Base-by-base conservation (phyloP, 2,797 vertebrate genomes). In the Hypotaenidia philippensis region DNA sequence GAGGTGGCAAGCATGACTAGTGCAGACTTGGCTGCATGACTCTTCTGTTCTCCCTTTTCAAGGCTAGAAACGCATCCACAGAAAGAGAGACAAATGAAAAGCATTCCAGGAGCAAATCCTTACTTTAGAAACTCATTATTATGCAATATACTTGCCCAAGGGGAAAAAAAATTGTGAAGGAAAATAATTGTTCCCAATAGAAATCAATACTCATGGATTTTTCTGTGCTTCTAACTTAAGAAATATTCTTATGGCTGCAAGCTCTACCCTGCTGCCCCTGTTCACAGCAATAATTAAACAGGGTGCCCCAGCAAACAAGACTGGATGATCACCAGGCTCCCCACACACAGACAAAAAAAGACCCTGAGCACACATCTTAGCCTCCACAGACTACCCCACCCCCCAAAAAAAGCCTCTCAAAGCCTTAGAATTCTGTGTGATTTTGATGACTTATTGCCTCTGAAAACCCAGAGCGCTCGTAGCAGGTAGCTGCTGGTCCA, bases 151-250 rank as follows among this genome's bases (percentile, higher is more conserved):
- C 29, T 64, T 87, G 44, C 7, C 5, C 5, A 69, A 47, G 36
- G 36, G 36, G 10, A 36, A 36, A 36, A 36, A 36, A 11, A 36
- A 36, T 10, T 16, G 25, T 36, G 16, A 81, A 83, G 32, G 47
- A 69, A 60, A 89, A 69, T 22, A 72, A 29, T 15, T 32, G 18
- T 40, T 72, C 20, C 31, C 32, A 55, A 31, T 4, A 76, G 36
- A 66, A 92, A 83, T 87, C 84, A 56, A 77, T 60, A 79, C 22
- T 70, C 14, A 31, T n/a, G 22, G 69, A 88, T 70, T 85, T 90
- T 79, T 66, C 72, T 57, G 29, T 56, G 25, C 40, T 93, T 57
- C 50, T 65, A 16, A 20, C 55, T 72, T 26, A 89, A 79, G 27
- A 22, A 9, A 86, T 22, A 70, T 1, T 1, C 9, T 63, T 52